phyloP scores from a whole-genome alignment of 2,113 vertebrate species.

The Pseudopipra pipra region DNA sequence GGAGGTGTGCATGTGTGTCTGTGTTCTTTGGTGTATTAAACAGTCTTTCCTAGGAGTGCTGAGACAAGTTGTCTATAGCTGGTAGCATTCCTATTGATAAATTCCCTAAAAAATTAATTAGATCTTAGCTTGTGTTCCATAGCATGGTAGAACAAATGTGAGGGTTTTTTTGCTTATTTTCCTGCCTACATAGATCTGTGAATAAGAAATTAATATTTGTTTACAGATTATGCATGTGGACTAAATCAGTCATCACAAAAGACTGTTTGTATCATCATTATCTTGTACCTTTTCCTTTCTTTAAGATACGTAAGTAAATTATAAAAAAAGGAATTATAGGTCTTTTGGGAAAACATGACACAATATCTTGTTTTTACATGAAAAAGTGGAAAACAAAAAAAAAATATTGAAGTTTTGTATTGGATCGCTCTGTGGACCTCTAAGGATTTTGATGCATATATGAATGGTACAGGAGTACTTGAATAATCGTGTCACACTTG shows the following conservation, averaged over 20 bases:
- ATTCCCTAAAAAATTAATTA: not conserved
- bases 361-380: not conserved
- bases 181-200: not conserved
- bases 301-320: not conserved
- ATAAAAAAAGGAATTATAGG: accelerated
- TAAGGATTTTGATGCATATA: not conserved
- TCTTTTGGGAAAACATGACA: not conserved
- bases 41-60: not conserved
- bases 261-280: not conserved
- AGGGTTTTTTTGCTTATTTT: not conserved
- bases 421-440: not conserved
- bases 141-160: not conserved
- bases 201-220: not conserved
- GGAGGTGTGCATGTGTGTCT: not conserved
- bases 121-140: not conserved
- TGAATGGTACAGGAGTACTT: not conserved
- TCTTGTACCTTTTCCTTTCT: not conserved
- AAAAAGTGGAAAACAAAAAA: not conserved
- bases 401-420: not conserved
- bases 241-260: not conserved
- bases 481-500: accelerated
- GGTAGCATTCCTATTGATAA: not conserved
- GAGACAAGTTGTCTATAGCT: not conserved
- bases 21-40: not conserved
- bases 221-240: not conserved